These are phyloP conservation scores for Solenopsis invicta DNA, from an alignment of 1,140 invertebrate genomes.

Conservation along the genomic window DNA sequence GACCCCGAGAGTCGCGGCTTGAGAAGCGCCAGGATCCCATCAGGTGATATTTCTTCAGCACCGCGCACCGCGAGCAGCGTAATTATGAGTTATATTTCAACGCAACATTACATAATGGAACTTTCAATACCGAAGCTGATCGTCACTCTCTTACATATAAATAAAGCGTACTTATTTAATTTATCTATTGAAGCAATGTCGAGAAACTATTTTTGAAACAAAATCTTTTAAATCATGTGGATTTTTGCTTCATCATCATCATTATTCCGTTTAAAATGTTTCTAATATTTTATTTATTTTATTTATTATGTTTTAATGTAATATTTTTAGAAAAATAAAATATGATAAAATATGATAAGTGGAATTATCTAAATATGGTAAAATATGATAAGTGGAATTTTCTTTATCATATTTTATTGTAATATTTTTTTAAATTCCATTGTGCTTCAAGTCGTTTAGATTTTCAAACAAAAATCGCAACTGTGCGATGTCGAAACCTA, in stretches of 20 bases:
- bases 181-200: background rate
- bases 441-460: background rate
- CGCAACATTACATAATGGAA: background rate
- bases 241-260: background rate
- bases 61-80: background rate
- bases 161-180: background rate
- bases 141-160: background rate
- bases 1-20: background rate
- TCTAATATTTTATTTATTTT: background rate
- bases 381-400: no score
- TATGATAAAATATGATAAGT: background rate
- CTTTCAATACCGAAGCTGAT: background rate
- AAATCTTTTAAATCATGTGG: background rate
- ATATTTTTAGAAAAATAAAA: background rate
- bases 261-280: background rate
- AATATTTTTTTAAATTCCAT: no score
- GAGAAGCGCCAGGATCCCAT: background rate
- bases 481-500: background rate
- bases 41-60: slow-evolving; percentile 21
- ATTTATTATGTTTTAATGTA: no score
- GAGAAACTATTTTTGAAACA: background rate
- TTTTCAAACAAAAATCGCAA: background rate
- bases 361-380: no score
- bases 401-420: no score
- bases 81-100: slow-evolving; percentile 26